These are phyloP conservation scores for Oscheius onirici DNA, from an alignment of 2,888 invertebrate species.

Conservation along the genomic window DNA sequence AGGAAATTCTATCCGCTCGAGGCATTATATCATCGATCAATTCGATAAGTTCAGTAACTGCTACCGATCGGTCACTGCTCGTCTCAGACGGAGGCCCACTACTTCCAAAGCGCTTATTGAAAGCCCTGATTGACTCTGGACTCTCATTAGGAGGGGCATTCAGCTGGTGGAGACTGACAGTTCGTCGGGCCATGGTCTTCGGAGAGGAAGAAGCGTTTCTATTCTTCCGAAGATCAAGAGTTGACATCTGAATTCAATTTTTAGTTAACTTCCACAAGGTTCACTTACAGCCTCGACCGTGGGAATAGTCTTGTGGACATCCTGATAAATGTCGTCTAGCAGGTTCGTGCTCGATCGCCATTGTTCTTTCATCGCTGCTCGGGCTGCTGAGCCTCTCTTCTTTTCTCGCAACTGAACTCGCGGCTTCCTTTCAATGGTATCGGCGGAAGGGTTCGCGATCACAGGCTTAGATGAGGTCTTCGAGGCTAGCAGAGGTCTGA, in stretches of 20 bases:
- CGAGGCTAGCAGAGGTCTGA: slow-evolving; percentile 57
- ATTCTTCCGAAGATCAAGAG: slow-evolving; percentile 37
- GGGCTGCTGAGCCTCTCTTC: slow-evolving; percentile 53
- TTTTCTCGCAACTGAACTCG: slow-evolving; percentile 52
- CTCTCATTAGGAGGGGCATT: slow-evolving; percentile 34
- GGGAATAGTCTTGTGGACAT: slow-evolving; percentile 66
- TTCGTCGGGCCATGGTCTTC: slow-evolving; percentile 35
- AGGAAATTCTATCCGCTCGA: slow-evolving; percentile 40
- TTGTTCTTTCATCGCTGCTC: slow-evolving; percentile 58
- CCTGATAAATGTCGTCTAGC: slow-evolving; percentile 66
- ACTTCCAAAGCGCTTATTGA: slow-evolving; percentile 35
- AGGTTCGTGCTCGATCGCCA: slow-evolving; percentile 69
- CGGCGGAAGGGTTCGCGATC: slow-evolving; percentile 22
- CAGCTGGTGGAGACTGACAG: slow-evolving; percentile 46
- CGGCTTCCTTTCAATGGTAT: slow-evolving; percentile 46
- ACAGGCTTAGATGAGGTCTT: slow-evolving; percentile 39
- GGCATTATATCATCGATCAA: slow-evolving; percentile 54
- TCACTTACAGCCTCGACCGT: slow-evolving; percentile 62
- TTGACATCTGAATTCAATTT: slow-evolving; percentile 39
- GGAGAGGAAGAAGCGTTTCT: slow-evolving; percentile 36
- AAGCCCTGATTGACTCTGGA: slow-evolving; percentile 36
- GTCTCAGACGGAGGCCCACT: slow-evolving; percentile 32
- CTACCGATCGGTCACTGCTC: slow-evolving; percentile 20
- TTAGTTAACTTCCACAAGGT: background rate
- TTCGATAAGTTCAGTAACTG: slow-evolving; percentile 42